phyloP scores from a whole-genome alignment of 2,113 vertebrate species.

The Entelurus aequoreus region DNA sequence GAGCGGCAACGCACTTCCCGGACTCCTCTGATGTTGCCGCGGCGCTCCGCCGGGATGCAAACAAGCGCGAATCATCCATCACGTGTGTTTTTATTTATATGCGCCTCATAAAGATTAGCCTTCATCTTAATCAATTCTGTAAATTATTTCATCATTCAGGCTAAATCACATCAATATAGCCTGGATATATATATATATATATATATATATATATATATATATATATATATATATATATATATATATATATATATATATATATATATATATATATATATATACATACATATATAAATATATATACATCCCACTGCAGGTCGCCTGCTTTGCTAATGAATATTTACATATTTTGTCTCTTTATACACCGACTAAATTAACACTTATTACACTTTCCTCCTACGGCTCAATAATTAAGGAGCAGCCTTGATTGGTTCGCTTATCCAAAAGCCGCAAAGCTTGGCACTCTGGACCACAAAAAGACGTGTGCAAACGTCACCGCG shows the following conservation, averaged over 20 bases:
- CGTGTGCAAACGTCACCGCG: no score
- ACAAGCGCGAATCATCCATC: conserved; percentile 17
- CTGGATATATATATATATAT: conserved; percentile 17
- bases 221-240: no score
- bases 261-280: no score
- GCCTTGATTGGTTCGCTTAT: conserved; percentile 48
- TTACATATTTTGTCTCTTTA: no score
- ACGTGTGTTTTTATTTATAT: conserved; percentile 26
- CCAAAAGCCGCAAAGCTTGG: no score
- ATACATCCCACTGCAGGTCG: no score
- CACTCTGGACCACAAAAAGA: no score
- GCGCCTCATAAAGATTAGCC: conserved; percentile 45
- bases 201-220: background rate
- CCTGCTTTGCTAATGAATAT: no score
- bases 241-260: no score
- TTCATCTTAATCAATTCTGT: conserved; percentile 56
- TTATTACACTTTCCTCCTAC: conserved; percentile 64
- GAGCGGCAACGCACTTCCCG: background rate
- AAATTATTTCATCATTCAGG: conserved; percentile 61
- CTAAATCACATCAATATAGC: conserved; percentile 40
- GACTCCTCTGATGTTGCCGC: conserved; percentile 19
- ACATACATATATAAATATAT: no score
- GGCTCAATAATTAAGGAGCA: conserved; percentile 62
- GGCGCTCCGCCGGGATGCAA: conserved; percentile 16
- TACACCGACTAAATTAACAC: conserved; percentile 11